phyloP scores from a whole-genome alignment of 92 coral and sea anemone species.

The Parazoanthus swiftii region DNA sequence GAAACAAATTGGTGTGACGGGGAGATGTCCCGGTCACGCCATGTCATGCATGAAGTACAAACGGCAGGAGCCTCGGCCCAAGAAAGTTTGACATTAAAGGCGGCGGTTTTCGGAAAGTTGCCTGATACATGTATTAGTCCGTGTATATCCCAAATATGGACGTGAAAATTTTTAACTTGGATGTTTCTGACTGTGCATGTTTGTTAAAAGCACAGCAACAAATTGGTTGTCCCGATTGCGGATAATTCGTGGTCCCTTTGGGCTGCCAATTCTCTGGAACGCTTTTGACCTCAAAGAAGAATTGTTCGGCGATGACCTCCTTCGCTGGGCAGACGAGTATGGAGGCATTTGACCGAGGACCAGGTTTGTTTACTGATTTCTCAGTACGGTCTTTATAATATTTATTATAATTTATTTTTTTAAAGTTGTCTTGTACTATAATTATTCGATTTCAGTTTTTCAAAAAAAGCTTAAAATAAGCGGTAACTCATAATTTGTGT shows the following conservation, averaged over 20 bases:
- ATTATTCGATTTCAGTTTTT: too few species aligned
- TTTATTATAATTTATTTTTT: too few species aligned
- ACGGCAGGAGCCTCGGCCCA: too few species aligned
- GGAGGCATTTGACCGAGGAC: constrained; percentile 19
- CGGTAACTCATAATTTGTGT: too few species aligned
- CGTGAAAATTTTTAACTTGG: background rate
- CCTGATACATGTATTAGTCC: too few species aligned
- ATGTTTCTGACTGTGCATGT: background rate
- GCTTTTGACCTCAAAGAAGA: constrained; percentile 18
- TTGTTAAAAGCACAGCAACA: background rate
- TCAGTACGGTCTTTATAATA: too few species aligned
- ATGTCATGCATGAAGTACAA: too few species aligned
- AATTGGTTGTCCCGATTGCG: background rate
- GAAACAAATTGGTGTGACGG: too few species aligned
- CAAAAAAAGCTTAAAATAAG: too few species aligned
- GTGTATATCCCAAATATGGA: background rate
- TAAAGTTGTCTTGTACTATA: too few species aligned
- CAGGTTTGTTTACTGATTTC: background rate
- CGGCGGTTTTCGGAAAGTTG: background rate
- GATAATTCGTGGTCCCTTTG: background rate
- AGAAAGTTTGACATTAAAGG: background rate
- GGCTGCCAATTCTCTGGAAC: background rate
- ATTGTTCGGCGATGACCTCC: background rate
- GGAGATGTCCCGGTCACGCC: too few species aligned
- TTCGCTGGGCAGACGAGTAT: constrained; percentile 15